A percentile compares a stretch with the other conserved stretches of the same genome.
These are phyloP conservation scores for Prionailurus bengalensis DNA, from an alignment of 2,113 vertebrate species.

Conservation along the genomic window DNA sequence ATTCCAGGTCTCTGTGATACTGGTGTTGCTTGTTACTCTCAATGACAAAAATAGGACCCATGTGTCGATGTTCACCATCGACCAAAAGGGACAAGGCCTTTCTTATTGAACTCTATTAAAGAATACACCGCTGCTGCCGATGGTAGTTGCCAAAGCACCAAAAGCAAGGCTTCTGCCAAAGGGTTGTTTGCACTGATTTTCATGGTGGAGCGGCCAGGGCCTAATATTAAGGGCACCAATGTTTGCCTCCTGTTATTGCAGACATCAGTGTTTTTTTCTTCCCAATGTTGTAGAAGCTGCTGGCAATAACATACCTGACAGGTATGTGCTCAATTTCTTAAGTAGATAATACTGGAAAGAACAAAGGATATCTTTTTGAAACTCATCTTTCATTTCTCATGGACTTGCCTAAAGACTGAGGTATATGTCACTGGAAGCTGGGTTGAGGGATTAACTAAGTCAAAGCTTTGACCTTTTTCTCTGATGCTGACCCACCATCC, in stretches of 20 bases:
- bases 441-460: background rate
- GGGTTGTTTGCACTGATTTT: background rate
- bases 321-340: background rate
- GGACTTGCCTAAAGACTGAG: background rate
- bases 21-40: background rate
- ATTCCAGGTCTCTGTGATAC: background rate
- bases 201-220: no score
- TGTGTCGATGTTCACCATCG: background rate
- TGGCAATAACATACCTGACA: background rate
- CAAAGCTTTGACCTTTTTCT: background rate
- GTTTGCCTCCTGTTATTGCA: background rate
- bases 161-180: background rate
- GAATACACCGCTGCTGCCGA: background rate
- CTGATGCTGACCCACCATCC: conserved; percentile 36
- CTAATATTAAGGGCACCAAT: accelerated
- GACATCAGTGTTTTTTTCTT: background rate
- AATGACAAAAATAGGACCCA: background rate
- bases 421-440: background rate
- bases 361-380: background rate
- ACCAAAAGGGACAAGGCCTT: background rate
- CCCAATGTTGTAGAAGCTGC: background rate
- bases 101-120: background rate
- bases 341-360: conserved; percentile 3
- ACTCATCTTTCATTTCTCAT: conserved; percentile 11
- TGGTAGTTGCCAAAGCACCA: background rate